Evolutionary conservation across 2,888 invertebrate genomes (phyloP).

Genomic region (Drosophila anceps): DNA sequence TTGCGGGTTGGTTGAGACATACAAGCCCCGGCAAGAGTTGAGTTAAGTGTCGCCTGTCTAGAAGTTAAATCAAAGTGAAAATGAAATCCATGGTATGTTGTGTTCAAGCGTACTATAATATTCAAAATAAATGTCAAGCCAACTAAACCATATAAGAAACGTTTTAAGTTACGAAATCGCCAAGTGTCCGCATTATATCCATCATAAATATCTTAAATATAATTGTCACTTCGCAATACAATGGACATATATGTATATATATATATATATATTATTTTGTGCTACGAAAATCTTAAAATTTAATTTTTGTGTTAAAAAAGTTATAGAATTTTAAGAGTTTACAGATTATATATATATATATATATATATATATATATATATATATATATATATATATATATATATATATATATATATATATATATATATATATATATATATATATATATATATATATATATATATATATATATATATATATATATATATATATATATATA

Average conservation of each 20-base stretch:
- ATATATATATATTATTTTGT: slow-evolving; percentile 16
- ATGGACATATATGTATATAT: slow-evolving; percentile 17
- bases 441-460: neutral
- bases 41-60: slow-evolving; percentile 55
- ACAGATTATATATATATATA: neutral
- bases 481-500: neutral
- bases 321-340: neutral
- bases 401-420: neutral
- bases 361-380: neutral
- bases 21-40: slow-evolving; percentile 76
- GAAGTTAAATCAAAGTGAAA: slow-evolving; percentile 71
- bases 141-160: slow-evolving; percentile 16
- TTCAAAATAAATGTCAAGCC: slow-evolving; percentile 21
- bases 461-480: neutral
- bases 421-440: neutral
- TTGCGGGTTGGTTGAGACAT: slow-evolving; percentile 85
- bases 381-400: neutral
- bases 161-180: slow-evolving; percentile 36
- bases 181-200: slow-evolving; percentile 33
- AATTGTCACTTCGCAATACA: slow-evolving; percentile 15
- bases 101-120: slow-evolving; percentile 58
- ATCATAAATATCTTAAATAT: slow-evolving; percentile 12
- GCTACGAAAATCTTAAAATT: slow-evolving; percentile 15
- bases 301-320: neutral
- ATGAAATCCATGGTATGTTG: slow-evolving; percentile 86